These are phyloP conservation scores for Folsomia manolachei DNA, from an alignment of 2,888 invertebrate genomes.

Conservation along the genomic window DNA sequence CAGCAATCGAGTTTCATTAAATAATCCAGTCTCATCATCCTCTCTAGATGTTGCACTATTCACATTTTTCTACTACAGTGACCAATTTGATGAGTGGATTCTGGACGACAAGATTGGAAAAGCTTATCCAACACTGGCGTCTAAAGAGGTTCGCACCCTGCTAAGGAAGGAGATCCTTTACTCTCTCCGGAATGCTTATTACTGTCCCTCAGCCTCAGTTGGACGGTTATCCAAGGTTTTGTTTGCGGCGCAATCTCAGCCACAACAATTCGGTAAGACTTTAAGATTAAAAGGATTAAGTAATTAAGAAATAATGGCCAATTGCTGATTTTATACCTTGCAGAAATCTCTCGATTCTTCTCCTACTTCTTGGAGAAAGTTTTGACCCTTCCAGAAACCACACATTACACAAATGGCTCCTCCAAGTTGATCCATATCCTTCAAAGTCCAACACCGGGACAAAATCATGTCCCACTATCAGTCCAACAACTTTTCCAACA, in stretches of 20 bases:
- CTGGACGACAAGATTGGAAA: constrained; percentile 6
- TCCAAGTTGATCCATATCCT: background rate
- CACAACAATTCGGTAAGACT: background rate
- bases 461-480: background rate
- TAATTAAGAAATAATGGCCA: no score
- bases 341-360: constrained; percentile 23
- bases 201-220: constrained; percentile 26
- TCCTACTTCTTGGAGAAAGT: constrained; percentile 23
- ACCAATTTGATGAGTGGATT: constrained; percentile 29
- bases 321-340: background rate
- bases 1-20: no score
- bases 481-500: background rate
- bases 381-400: constrained; percentile 1
- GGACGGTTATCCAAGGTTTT: background rate
- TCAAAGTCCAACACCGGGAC: background rate
- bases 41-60: constrained; percentile 30
- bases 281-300: no score
- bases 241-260: background rate
- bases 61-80: constrained; percentile 35
- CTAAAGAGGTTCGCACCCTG: constrained; percentile 7
- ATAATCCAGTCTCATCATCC: no score
- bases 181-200: constrained; percentile 32
- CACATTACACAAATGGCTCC: constrained; percentile 3
- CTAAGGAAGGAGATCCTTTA: constrained; percentile 35
- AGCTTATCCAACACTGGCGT: background rate